These are phyloP conservation scores for Hyles vespertilio DNA, from an alignment of 1,140 invertebrate species.

Conservation along the genomic window DNA sequence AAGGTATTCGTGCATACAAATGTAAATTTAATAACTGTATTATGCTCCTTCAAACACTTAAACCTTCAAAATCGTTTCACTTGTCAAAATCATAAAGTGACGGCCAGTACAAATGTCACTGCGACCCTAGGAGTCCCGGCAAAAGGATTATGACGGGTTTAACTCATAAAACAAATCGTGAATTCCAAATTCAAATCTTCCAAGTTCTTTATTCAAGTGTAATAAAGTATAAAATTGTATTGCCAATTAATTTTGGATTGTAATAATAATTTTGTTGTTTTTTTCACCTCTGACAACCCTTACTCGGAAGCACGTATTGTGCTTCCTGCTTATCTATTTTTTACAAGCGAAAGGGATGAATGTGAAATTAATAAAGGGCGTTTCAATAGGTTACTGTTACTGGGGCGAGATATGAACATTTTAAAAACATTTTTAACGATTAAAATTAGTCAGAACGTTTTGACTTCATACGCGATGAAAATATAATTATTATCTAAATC, in stretches of 20 bases:
- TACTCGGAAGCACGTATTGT: conserved; percentile 34
- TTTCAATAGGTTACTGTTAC: conserved; percentile 50
- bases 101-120: conserved; percentile 28
- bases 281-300: conserved; percentile 19
- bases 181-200: too few relatives aligned
- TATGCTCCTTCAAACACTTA: too few relatives aligned
- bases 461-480: too few relatives aligned
- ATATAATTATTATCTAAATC: too few relatives aligned
- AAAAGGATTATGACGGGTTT: conserved; percentile 39
- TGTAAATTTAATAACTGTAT: too few relatives aligned
- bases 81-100: conserved; percentile 44
- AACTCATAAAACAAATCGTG: conserved; percentile 4
- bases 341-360: conserved; percentile 50
- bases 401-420: conserved; percentile 28
- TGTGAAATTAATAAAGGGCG: conserved; percentile 66
- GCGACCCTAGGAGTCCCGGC: conserved; percentile 32
- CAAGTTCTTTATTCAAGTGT: conserved; percentile 16
- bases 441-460: background rate
- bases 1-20: too few relatives aligned
- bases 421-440: conserved; percentile 1
- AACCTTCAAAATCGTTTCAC: conserved; percentile 22
- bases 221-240: conserved; percentile 12
- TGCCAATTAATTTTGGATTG: background rate
- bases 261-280: conserved; percentile 19
- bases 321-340: conserved; percentile 57